phyloP scores from a whole-genome alignment of 2,888 invertebrate species.

The Flexamia atlantica region DNA sequence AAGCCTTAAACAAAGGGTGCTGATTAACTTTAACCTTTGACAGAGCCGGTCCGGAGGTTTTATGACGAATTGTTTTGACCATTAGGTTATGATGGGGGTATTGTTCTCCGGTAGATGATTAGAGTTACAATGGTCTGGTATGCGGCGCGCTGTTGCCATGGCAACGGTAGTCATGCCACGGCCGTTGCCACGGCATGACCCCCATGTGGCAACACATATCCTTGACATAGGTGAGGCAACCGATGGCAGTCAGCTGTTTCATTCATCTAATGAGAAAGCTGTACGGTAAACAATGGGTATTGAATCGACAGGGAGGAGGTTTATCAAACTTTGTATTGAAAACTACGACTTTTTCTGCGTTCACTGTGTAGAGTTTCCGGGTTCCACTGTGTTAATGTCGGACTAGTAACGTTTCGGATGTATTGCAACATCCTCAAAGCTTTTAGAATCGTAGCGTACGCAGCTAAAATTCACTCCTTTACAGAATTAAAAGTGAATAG shows the following conservation, averaged over 20 bases:
- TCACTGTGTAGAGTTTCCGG: too few species aligned
- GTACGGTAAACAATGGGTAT: background rate
- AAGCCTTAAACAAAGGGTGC: background rate
- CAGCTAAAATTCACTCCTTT: too few species aligned
- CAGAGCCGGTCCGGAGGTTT: background rate
- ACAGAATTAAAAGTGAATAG: too few species aligned
- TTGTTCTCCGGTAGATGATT: conserved; percentile 10
- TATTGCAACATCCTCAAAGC: too few species aligned
- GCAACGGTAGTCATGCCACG: background rate
- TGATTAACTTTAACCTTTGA: conserved; percentile 29
- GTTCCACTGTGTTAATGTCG: too few species aligned
- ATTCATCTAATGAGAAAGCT: too few species aligned
- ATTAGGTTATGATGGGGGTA: conserved; percentile 34
- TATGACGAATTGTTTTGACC: conserved; percentile 25
- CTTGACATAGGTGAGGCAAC: background rate
- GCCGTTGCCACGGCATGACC: background rate
- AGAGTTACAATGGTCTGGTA: conserved; percentile 6
- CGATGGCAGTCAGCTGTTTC: background rate
- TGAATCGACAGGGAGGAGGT: too few species aligned
- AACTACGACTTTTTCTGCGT: too few species aligned
- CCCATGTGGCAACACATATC: background rate
- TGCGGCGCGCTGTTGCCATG: conserved; percentile 16
- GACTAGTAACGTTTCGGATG: too few species aligned
- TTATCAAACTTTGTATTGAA: too few species aligned
- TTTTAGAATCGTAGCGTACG: too few species aligned